Evolutionary conservation across 2,113 vertebrate genomes (phyloP).

Genomic region (Sturnira hondurensis): DNA sequence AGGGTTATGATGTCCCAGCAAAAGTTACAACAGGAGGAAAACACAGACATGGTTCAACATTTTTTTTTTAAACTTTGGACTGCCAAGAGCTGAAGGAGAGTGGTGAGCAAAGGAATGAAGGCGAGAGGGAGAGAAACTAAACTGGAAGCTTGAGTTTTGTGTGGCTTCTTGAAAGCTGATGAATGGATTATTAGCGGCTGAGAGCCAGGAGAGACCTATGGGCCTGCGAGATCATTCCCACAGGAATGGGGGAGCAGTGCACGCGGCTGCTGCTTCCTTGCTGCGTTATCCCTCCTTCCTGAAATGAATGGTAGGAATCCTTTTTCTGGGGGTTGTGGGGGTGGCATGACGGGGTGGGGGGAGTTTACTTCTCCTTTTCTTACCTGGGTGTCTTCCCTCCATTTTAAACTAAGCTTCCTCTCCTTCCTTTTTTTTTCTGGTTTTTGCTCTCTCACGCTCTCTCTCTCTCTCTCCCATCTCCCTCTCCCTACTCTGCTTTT

Average conservation of each 20-base stretch:
- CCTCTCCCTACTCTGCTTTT: neutral
- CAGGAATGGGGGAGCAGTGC: conserved; percentile 38
- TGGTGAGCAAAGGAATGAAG: conserved; percentile 74
- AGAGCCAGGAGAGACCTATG: conserved; percentile 64
- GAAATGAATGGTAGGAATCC: conserved; percentile 73
- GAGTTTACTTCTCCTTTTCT: neutral
- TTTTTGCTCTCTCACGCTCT: neutral
- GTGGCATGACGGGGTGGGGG: conserved; percentile 37
- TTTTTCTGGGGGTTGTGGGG: conserved; percentile 60
- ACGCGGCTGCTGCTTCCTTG: conserved; percentile 47
- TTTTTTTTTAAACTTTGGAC: conserved; percentile 76
- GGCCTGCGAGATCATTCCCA: conserved; percentile 61
- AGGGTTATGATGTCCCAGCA: conserved; percentile 73
- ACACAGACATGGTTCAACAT: conserved; percentile 75
- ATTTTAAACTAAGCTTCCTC: neutral
- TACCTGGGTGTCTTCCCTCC: conserved; percentile 48
- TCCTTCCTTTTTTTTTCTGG: neutral
- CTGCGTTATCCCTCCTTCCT: conserved; percentile 52
- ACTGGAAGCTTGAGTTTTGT: conserved; percentile 67
- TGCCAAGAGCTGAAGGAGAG: conserved; percentile 78
- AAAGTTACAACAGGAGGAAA: conserved; percentile 75
- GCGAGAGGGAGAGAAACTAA: conserved; percentile 70
- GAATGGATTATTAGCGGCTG: conserved; percentile 76
- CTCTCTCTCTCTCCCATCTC: fast-evolving
- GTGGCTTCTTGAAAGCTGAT: conserved; percentile 76